Conservation (phyloP, 2,888 invertebrate species). For the Itoplectis maculator region DNA sequence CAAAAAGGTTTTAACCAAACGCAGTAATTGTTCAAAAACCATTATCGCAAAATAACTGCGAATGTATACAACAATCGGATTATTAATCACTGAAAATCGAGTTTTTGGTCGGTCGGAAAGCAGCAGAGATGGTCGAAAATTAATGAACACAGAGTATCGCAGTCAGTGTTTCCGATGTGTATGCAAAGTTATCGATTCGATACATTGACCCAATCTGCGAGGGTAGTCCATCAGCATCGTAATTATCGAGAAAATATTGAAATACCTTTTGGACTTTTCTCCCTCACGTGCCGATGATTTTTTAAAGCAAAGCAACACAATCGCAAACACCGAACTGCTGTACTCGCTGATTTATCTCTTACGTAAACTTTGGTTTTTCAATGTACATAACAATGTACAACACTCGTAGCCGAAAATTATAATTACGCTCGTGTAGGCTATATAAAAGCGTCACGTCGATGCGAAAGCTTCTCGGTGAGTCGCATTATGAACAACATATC, state of each 20-base stretch:
- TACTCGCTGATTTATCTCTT: slow-evolving; percentile 26
- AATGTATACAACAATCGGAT: neutral
- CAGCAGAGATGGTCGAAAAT: slow-evolving; percentile 21
- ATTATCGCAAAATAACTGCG: neutral
- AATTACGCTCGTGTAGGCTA: slow-evolving; percentile 47
- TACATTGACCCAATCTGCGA: neutral
- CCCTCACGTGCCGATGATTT: neutral
- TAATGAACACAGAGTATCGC: slow-evolving; percentile 53
- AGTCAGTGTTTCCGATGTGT: slow-evolving; percentile 49
- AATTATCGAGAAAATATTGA: neutral
- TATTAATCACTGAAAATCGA: neutral
- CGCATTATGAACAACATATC: neutral
- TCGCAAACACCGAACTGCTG: slow-evolving; percentile 42
- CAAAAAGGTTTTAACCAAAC: neutral
- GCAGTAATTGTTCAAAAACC: neutral
- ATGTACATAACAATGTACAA: slow-evolving; percentile 36
- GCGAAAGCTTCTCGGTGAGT: slow-evolving; percentile 47
- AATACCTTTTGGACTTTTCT: neutral
- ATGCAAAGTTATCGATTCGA: neutral
- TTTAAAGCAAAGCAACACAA: neutral
- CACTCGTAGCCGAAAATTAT: slow-evolving; percentile 45
- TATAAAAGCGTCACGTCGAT: slow-evolving; percentile 41
- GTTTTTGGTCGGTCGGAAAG: slow-evolving; percentile 21
- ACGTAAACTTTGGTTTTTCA: slow-evolving; percentile 10
- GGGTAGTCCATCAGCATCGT: too few relatives aligned